These are phyloP conservation scores for Cheilosia soror DNA, from an alignment of 2,888 invertebrate genomes.

Conservation along the genomic window DNA sequence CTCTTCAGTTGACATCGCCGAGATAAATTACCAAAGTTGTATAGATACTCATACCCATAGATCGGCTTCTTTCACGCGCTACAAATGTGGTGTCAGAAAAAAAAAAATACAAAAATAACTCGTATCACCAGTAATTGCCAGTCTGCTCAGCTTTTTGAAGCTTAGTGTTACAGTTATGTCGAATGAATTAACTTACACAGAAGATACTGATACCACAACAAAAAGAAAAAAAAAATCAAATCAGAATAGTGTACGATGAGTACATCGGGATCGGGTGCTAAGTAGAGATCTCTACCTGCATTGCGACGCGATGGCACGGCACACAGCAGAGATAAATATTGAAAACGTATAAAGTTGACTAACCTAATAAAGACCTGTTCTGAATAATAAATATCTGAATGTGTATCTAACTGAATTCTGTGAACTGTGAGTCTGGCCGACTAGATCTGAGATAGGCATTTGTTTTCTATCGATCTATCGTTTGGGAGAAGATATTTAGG, in stretches of 20 bases:
- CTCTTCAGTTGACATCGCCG: neutral
- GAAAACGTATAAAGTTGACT: slow-evolving; percentile 66
- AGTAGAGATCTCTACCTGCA: slow-evolving; percentile 17
- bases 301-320: slow-evolving; percentile 11
- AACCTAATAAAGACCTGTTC: slow-evolving; percentile 70
- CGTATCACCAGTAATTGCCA: slow-evolving; percentile 38
- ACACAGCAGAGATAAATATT: slow-evolving; percentile 37
- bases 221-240: slow-evolving; percentile 15
- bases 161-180: slow-evolving; percentile 41
- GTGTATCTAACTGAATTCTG: slow-evolving; percentile 58
- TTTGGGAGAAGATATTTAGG: slow-evolving; percentile 22
- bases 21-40: slow-evolving; percentile 36
- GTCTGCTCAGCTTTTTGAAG: slow-evolving; percentile 42
- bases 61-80: neutral
- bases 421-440: slow-evolving; percentile 42
- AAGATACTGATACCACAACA: slow-evolving; percentile 9
- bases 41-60: neutral
- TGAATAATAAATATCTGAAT: slow-evolving; percentile 65
- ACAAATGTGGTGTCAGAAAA: neutral
- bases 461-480: slow-evolving; percentile 19
- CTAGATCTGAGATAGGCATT: slow-evolving; percentile 50
- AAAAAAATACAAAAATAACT: neutral
- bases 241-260: slow-evolving; percentile 14
- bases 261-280: neutral
- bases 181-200: slow-evolving; percentile 8